Evolutionary conservation across 2,797 vertebrate genomes (phyloP), one percentile per base, ranked within the genome.

Genomic region (Coccyzus lansbergi): DNA sequence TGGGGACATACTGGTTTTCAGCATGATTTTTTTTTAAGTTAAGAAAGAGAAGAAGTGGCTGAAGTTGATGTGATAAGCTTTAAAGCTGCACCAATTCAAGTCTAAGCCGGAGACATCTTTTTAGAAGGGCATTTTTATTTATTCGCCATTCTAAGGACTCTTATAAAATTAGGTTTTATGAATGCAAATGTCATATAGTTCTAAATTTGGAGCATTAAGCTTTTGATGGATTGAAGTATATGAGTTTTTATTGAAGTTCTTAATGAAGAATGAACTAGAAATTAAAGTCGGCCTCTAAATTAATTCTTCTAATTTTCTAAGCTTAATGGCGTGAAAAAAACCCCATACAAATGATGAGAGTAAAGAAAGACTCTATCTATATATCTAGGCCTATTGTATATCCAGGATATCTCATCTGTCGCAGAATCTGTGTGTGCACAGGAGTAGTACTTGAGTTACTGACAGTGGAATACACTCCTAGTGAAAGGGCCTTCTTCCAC

Each of bases 71-170:
- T 52, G 16, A 31, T 87, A 69, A 92, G 72, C 86, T 81, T 92
- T 83, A 86, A 89, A 93, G 76, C 51, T 86, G 33, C 17, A 69
- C 24, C 89, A 78, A 19, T 90, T 92, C 33, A 59, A 60, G 62
- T 62, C 69, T 76, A 67, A 92, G 85, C 65, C 34, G 76, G 67
- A 92, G 20, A 59, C 79, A 79, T 60, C 55, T 19, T 91, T 88
- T 88, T 70, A 90, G 87, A 95, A 94, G 92, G 91, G 79, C 89
- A 92, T 92, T 92, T 91, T 91, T 93, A 84, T 96, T 97, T 96
- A 83, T 93, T 92, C 72, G 51, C 87, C 28, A 21, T 95, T 83
- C 74, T 82, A 83, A 93, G 92, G 83, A 76, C 85, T 94, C 49
- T 16, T 87, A 79, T 83, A 89, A 95, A 95, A 93, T 91, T 59